A percentile compares a stretch with the other conserved stretches of the same genome.
Conservation (phyloP, 2,888 invertebrate species). For the Spilarctia lutea region DNA sequence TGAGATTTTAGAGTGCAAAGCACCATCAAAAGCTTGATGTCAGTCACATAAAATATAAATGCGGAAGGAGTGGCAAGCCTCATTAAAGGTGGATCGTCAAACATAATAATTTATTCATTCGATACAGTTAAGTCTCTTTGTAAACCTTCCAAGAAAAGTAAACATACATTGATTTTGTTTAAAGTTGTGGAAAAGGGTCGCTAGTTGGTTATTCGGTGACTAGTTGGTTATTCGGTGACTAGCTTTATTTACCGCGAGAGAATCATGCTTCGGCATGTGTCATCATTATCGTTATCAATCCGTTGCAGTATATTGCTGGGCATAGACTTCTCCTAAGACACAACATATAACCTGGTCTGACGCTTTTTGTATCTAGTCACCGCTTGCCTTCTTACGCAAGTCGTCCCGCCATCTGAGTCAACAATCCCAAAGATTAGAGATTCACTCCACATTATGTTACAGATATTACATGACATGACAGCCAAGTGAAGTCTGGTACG, state of each 20-base stretch:
- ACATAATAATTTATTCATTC: constrained; percentile 52
- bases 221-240: background rate
- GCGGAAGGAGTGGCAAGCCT: constrained; percentile 13
- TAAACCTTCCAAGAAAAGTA: constrained; percentile 34
- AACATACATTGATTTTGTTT: constrained; percentile 31
- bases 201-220: background rate
- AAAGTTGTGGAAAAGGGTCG: constrained; percentile 21
- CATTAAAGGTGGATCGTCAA: constrained; percentile 35
- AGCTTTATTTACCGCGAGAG: too few relatives aligned
- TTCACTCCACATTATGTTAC: constrained; percentile 40
- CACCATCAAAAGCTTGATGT: background rate
- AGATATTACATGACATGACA: constrained; percentile 56
- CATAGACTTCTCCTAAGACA: too few relatives aligned
- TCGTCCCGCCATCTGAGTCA: too few relatives aligned
- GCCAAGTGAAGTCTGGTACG: constrained; percentile 56
- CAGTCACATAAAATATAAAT: constrained; percentile 22
- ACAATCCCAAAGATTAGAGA: too few relatives aligned
- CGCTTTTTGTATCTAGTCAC: too few relatives aligned
- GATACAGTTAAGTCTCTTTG: constrained; percentile 42
- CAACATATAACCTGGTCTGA: too few relatives aligned
- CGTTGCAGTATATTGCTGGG: too few relatives aligned
- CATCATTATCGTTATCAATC: too few relatives aligned
- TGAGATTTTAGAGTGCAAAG: background rate
- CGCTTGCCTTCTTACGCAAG: too few relatives aligned
- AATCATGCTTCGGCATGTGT: too few relatives aligned